These are phyloP conservation scores for Notechis scutatus DNA, from an alignment of 2,113 vertebrate genomes.

Conservation along the genomic window DNA sequence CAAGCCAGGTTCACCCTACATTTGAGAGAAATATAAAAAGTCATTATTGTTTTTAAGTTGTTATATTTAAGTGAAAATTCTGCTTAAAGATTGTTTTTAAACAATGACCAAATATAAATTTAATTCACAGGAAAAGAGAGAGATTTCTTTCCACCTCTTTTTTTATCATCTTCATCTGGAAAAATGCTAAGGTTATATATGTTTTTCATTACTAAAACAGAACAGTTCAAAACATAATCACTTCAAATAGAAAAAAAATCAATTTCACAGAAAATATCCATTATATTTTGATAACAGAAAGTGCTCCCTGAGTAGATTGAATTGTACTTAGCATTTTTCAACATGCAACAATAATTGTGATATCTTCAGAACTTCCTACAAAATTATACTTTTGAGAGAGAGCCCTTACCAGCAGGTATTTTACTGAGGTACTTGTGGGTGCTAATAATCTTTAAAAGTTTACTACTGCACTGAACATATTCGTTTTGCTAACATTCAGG, in stretches of 20 bases:
- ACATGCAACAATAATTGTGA: background rate
- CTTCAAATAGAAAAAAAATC: background rate
- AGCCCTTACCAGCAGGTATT: background rate
- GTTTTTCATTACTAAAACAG: background rate
- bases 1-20: slow-evolving; percentile 69
- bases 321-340: background rate
- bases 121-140: background rate
- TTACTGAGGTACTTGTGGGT: background rate
- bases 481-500: background rate
- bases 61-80: background rate
- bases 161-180: background rate
- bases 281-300: background rate
- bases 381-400: background rate
- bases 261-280: background rate
- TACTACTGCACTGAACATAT: background rate
- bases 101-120: background rate
- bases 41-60: background rate
- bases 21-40: slow-evolving; percentile 31
- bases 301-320: background rate
- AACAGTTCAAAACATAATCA: background rate
- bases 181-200: background rate
- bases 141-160: background rate
- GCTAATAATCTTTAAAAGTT: background rate
- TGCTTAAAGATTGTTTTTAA: background rate
- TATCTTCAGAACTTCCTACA: background rate